Conservation (phyloP, 2,113 vertebrate species). For the Aix galericulata region DNA sequence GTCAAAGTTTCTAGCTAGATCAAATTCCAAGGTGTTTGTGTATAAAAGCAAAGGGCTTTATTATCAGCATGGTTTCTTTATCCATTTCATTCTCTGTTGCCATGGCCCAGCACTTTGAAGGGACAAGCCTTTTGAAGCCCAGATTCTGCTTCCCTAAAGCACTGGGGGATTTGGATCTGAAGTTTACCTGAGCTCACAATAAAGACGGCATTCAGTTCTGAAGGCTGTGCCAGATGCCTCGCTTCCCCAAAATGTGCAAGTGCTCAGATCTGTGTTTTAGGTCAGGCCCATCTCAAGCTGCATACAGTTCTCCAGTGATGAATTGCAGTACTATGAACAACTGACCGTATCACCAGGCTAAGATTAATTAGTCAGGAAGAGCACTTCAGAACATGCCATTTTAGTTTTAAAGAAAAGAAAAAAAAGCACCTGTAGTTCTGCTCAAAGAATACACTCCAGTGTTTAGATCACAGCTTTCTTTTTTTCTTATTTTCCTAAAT, state of each 20-base stretch:
- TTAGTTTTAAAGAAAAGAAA: not conserved
- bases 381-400: not conserved
- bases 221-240: not conserved
- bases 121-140: rapidly evolving
- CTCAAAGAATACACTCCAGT: rapidly evolving
- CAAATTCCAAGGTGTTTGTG: not conserved
- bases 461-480: not conserved
- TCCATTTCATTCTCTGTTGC: not conserved
- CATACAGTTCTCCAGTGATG: not conserved
- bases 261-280: not conserved
- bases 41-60: not conserved
- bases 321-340: not conserved
- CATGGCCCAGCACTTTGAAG: not conserved
- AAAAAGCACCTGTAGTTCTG: not conserved
- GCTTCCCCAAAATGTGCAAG: not conserved
- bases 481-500: not conserved
- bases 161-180: not conserved
- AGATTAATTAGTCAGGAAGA: not conserved
- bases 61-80: not conserved
- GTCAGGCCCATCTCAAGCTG: not conserved
- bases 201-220: not conserved
- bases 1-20: not conserved
- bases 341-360: not conserved
- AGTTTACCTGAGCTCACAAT: not conserved
- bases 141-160: not conserved